phyloP scores from a whole-genome alignment of 2,888 invertebrate species.

The Hemicrepidius hirtus region DNA sequence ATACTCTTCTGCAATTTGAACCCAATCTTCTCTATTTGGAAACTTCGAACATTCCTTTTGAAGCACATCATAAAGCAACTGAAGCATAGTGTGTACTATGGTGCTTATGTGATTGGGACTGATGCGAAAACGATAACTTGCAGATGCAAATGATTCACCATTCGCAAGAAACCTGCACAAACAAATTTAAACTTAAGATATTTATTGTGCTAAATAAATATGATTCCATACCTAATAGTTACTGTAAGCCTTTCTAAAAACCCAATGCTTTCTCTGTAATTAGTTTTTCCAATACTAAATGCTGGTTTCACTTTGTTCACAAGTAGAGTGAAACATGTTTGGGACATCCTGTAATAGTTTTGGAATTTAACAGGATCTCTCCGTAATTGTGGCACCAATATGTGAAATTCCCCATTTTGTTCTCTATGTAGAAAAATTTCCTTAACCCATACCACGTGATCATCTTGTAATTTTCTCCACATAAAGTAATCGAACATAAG shows the following conservation, averaged over 20 bases:
- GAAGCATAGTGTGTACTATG: conserved; percentile 2
- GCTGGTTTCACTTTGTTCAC: neutral
- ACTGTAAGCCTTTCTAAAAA: conserved; percentile 10
- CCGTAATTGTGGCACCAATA: conserved; percentile 14
- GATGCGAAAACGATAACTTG: conserved; percentile 7
- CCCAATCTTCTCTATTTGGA: conserved; percentile 13
- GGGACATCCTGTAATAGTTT: conserved; percentile 10
- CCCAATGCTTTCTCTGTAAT: conserved; percentile 18
- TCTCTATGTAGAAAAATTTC: conserved; percentile 27
- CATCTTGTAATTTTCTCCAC: no score
- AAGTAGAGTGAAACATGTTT: neutral
- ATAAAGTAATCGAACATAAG: no score
- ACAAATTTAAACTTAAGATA: no score
- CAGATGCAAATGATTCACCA: conserved; percentile 17
- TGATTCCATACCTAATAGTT: conserved; percentile 14
- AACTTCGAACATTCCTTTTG: no score
- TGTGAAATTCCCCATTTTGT: conserved; percentile 26
- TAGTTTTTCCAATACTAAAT: conserved; percentile 12
- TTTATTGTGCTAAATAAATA: no score
- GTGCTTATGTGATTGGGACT: conserved; percentile 9
- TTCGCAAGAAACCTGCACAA: conserved; percentile 1
- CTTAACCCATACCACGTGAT: neutral
- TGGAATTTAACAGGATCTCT: conserved; percentile 10
- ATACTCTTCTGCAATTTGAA: conserved; percentile 16
- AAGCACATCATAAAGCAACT: conserved; percentile 11